phyloP scores from a whole-genome alignment of 37 sponge, comb jelly and placozoan genomes.

The Amphimedon queenslandica region DNA sequence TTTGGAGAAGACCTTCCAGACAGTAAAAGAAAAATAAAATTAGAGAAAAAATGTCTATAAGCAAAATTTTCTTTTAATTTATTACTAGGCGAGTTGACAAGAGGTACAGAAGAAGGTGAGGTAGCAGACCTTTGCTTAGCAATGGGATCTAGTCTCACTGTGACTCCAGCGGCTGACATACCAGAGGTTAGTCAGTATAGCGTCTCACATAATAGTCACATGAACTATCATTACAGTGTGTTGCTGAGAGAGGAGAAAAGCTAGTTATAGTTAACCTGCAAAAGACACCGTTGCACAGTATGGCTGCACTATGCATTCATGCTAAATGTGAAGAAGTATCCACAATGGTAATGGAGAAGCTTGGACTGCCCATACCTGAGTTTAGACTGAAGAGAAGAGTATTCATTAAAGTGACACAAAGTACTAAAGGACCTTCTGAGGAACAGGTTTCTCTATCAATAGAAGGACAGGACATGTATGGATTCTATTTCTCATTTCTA shows the following conservation, averaged over 20 bases:
- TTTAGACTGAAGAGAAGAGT: constrained; percentile 46
- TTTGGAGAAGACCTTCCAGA: constrained; percentile 59
- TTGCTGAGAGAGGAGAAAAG: constrained; percentile 2
- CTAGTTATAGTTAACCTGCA: constrained; percentile 81
- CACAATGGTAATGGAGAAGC: constrained; percentile 45
- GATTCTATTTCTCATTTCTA: constrained; percentile 51
- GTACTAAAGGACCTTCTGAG: not conserved
- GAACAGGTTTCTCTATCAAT: not conserved
- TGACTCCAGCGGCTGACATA: constrained; percentile 59
- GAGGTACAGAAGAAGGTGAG: constrained; percentile 23
- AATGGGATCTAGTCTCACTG: constrained; percentile 60
- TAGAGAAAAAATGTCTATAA: no score
- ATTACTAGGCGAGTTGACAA: constrained; percentile 12
- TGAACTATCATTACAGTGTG: not conserved
- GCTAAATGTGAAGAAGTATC: constrained; percentile 70
- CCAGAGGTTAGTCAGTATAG: constrained; percentile 11
- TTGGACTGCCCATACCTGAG: constrained; percentile 57
- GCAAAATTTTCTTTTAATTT: not conserved
- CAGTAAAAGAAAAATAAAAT: constrained; percentile 13
- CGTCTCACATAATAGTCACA: not conserved
- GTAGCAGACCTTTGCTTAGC: constrained; percentile 47
- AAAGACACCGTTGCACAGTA: constrained; percentile 50
- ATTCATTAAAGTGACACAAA: no score
- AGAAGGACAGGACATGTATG: constrained; percentile 32
- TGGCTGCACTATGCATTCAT: constrained; percentile 53